Conservation (phyloP, 2,113 vertebrate species). For the Reinhardtius hippoglossoides region DNA sequence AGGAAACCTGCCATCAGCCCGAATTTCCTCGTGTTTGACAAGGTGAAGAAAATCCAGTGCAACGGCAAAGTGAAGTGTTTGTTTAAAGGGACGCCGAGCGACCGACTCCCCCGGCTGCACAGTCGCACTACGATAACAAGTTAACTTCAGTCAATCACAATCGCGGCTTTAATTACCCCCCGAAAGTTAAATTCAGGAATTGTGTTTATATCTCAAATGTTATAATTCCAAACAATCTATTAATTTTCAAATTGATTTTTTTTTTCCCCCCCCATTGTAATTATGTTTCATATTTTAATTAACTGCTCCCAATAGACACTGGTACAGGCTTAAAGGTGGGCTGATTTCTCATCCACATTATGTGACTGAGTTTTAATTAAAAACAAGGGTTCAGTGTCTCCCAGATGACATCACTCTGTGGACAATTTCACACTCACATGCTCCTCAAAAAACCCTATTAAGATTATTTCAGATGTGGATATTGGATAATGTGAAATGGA, state of each 20-base stretch:
- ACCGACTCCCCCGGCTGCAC: no score
- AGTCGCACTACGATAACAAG: background rate
- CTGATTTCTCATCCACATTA: conserved; percentile 49
- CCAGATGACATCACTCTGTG: conserved; percentile 59
- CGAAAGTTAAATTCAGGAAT: background rate
- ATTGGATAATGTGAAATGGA: conserved; percentile 29
- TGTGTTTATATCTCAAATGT: background rate
- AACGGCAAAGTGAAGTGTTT: background rate
- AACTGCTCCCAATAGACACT: conserved; percentile 44
- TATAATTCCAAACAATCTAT: conserved; percentile 16
- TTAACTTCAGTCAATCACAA: background rate
- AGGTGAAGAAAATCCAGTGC: conserved; percentile 4
- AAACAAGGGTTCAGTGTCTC: conserved; percentile 67
- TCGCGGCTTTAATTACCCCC: no score
- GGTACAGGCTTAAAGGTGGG: conserved; percentile 59
- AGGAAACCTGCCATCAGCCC: background rate
- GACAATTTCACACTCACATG: conserved; percentile 71
- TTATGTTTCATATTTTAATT: conserved; percentile 63
- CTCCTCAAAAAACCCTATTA: conserved; percentile 58
- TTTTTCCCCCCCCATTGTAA: conserved; percentile 30
- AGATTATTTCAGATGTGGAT: conserved; percentile 54
- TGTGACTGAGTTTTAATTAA: conserved; percentile 73
- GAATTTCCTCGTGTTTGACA: conserved; percentile 11
- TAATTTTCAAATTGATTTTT: conserved; percentile 17
- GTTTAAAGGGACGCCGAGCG: background rate